Conservation (phyloP, 2,797 vertebrate species). For the Scyliorhinus canicula region DNA sequence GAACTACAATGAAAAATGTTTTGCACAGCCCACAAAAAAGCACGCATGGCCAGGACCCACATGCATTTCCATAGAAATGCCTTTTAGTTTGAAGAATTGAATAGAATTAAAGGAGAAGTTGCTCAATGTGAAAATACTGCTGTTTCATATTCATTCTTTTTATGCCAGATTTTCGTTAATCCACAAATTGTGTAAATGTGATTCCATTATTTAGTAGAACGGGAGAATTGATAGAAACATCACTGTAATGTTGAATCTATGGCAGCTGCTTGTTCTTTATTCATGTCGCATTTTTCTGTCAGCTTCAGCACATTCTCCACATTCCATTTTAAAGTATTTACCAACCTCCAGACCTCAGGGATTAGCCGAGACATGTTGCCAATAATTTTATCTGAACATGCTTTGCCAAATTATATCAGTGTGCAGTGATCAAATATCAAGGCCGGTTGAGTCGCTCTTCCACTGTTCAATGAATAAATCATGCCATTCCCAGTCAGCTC, state of each 20-base stretch:
- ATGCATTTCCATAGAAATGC: neutral
- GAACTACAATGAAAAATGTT: neutral
- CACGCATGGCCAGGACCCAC: neutral
- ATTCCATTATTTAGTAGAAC: neutral
- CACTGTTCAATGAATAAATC: neutral
- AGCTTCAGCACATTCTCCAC: neutral
- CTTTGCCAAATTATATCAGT: neutral
- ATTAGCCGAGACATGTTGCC: neutral
- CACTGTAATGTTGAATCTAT: neutral
- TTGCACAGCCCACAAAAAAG: neutral
- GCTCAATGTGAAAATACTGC: neutral
- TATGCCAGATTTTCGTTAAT: neutral
- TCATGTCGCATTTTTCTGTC: neutral
- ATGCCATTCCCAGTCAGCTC: neutral
- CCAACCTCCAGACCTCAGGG: neutral
- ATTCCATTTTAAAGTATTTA: neutral
- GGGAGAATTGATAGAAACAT: neutral
- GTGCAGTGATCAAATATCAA: neutral
- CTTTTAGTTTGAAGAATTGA: neutral
- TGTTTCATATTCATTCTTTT: neutral
- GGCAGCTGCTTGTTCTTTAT: conserved; percentile 1
- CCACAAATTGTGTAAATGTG: neutral
- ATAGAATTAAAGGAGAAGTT: neutral
- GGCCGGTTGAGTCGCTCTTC: neutral
- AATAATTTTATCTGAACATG: neutral